These are phyloP conservation scores for Hyposoter dolosus DNA, from an alignment of 2,888 invertebrate species.

Conservation along the genomic window DNA sequence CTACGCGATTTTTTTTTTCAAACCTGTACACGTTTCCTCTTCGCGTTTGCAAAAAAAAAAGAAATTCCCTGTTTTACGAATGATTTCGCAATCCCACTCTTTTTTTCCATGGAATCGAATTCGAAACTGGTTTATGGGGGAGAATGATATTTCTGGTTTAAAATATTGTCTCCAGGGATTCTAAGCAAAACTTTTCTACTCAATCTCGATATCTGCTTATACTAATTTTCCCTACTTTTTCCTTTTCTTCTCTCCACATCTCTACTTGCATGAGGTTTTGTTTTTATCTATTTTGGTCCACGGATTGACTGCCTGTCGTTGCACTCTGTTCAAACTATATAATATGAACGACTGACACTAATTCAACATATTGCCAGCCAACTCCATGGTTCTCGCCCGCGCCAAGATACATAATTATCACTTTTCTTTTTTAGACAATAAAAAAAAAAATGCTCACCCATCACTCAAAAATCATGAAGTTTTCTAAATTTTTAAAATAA, in stretches of 20 bases:
- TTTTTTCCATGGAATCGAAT: background rate
- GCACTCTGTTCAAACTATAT: slow-evolving; percentile 14
- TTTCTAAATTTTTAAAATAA: background rate
- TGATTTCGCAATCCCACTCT: background rate
- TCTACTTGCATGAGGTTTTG: background rate
- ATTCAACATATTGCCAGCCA: background rate
- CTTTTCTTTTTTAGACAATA: no score
- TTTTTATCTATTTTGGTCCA: background rate
- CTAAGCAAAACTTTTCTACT: background rate
- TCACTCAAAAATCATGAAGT: background rate
- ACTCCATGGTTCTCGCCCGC: no score
- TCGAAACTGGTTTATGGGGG: background rate
- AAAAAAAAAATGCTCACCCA: background rate
- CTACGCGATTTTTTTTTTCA: background rate
- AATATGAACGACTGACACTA: background rate
- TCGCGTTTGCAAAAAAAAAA: background rate
- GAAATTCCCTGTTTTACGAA: background rate
- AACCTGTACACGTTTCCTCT: background rate
- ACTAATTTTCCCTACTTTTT: slow-evolving; percentile 2
- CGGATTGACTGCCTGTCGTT: slow-evolving; percentile 7
- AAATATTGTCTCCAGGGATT: background rate
- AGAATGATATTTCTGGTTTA: slow-evolving; percentile 1
- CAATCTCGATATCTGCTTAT: background rate
- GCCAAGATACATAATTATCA: no score
- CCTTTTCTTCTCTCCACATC: background rate